These are phyloP conservation scores for Macquaria australasica DNA, from an alignment of 2,113 vertebrate species.

Conservation along the genomic window DNA sequence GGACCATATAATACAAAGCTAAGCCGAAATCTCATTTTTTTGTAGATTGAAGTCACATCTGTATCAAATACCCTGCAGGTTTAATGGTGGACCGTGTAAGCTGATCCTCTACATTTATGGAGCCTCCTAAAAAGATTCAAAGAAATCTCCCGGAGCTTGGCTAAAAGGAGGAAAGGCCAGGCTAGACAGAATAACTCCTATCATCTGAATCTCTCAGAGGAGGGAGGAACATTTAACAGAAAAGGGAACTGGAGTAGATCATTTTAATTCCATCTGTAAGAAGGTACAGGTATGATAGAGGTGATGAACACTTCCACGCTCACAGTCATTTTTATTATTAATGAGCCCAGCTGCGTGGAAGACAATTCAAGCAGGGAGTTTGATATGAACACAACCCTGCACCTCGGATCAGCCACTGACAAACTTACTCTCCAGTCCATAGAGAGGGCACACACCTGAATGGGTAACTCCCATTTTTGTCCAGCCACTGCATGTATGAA, in stretches of 20 bases:
- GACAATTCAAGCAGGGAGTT: conserved; percentile 11
- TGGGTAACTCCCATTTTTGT: neutral
- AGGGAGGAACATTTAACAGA: neutral
- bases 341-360: conserved; percentile 38
- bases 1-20: conserved; percentile 51
- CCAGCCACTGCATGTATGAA: neutral
- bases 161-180: conserved; percentile 43
- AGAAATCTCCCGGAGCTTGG: conserved; percentile 66
- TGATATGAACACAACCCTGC: conserved; percentile 17
- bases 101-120: conserved; percentile 63
- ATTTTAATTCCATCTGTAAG: conserved; percentile 23
- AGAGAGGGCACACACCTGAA: neutral
- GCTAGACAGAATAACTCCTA: conserved; percentile 20
- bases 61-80: conserved; percentile 67
- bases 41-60: conserved; percentile 63
- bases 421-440: neutral
- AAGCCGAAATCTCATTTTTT: conserved; percentile 42
- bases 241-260: neutral
- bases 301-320: conserved; percentile 14
- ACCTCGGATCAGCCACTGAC: conserved; percentile 1
- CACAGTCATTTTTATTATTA: conserved; percentile 39
- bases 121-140: conserved; percentile 65
- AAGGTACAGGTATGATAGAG: conserved; percentile 22
- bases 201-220: conserved; percentile 18
- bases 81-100: conserved; percentile 60